A percentile compares a stretch with the other conserved stretches of the same genome.
Conservation (phyloP, 2,797 vertebrate species). For the Ispidina lecontei region DNA sequence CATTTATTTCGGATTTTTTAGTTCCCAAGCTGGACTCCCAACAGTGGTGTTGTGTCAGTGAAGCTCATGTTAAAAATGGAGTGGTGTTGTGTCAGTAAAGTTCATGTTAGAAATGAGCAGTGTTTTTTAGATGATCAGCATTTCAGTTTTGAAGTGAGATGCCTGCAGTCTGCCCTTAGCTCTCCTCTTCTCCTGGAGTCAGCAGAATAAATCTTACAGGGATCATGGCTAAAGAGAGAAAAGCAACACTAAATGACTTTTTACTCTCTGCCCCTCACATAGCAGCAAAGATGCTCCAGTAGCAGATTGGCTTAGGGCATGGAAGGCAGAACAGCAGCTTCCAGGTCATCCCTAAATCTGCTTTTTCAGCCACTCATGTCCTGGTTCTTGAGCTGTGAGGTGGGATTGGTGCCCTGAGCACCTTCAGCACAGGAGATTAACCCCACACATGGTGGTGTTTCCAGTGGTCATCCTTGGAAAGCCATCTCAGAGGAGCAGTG, state of each 20-base stretch:
- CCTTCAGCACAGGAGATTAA: neutral
- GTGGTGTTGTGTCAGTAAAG: neutral
- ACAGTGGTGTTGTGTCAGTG: neutral
- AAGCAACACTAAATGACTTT: neutral
- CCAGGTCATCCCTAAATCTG: neutral
- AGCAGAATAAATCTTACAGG: neutral
- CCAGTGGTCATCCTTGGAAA: neutral
- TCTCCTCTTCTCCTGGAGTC: neutral
- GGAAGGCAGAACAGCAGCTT: neutral
- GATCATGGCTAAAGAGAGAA: neutral
- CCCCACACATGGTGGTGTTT: accelerated
- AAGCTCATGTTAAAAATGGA: neutral
- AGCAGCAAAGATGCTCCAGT: neutral
- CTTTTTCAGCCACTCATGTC: neutral
- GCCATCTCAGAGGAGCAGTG: neutral
- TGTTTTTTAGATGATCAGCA: neutral
- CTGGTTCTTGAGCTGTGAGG: neutral
- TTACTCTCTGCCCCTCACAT: neutral
- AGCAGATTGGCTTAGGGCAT: neutral
- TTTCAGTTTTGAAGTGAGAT: neutral
- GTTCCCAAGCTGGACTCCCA: neutral
- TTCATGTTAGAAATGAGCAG: neutral
- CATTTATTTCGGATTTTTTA: neutral
- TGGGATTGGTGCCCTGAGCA: neutral
- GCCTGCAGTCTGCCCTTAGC: neutral